Base-by-base conservation (phyloP, 2,113 vertebrate species). In the Xerus inauris region DNA sequence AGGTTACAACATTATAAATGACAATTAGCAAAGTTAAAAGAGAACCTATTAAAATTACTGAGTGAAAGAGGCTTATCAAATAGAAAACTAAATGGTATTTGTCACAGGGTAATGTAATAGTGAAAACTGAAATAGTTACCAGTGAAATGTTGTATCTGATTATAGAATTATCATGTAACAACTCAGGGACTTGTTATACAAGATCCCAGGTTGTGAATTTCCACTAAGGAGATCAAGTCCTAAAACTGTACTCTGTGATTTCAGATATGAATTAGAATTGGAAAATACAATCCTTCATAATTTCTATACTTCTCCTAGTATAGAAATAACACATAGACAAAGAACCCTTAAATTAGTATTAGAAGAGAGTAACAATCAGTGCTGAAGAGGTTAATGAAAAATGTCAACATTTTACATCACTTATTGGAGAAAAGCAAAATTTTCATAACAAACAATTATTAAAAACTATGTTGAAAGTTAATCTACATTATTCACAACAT, bases 161-260 rank as follows among this genome's bases (percentile, higher is more conserved):
- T 82, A 79, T 35, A 45, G 7, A 87, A 72, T 0, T 42, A 17
- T 73, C 12, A 57, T 73, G 7, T 30, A 19, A 69, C 9, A 80
- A 65, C 30, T 91, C 7, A 16, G 20, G 51, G 26, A 32, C 42
- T 7, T 81, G 32, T 71, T 80, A 73, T 19, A 16, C 89, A 22
- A 59, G n/a, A 69, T 80, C 57, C 45, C 32, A 86, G 6, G 6
- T 24, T 92, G 4, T 35, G 19, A 85, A 12, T 45, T 94, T 79
- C 20, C 45, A 71, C 6, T 30, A 45, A 85, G 13, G 32, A 2
- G 38, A 47, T 71, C 20, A 72, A 82, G 22, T 49, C 71, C 86
- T 76, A n/a, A 89, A 86, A 79, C 14, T 57, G 8, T 9, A 91
- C 42, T 77, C 62, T 91, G 9, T 76, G 42, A 89, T 94, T 92